These are phyloP conservation scores for human DNA, from an alignment of 2,113 vertebrate species.

Conservation along the genomic window GRCh38 chr3:178471501-178472000, in stretches of 20 bases:
- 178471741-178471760: neutral
- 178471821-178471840: neutral
- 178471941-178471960: conserved; percentile 42
- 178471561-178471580: neutral
- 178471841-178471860: neutral
- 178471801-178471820: conserved; percentile 16
- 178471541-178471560: neutral
- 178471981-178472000: conserved; percentile 60
- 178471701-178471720: neutral
- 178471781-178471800: neutral
- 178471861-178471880: neutral
- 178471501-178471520: neutral
- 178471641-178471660: neutral
- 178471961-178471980: conserved; percentile 49
- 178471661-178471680: neutral
- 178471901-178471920: conserved; percentile 1
- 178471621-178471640: neutral
- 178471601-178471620: neutral
- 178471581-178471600: neutral
- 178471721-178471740: neutral
- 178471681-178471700: neutral
- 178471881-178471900: conserved; percentile 51
- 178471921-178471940: conserved; percentile 46
- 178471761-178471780: neutral
- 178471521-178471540: neutral